These are phyloP conservation scores for Anas platyrhynchos DNA, from an alignment of 2,113 vertebrate species.

Conservation along the genomic window DNA sequence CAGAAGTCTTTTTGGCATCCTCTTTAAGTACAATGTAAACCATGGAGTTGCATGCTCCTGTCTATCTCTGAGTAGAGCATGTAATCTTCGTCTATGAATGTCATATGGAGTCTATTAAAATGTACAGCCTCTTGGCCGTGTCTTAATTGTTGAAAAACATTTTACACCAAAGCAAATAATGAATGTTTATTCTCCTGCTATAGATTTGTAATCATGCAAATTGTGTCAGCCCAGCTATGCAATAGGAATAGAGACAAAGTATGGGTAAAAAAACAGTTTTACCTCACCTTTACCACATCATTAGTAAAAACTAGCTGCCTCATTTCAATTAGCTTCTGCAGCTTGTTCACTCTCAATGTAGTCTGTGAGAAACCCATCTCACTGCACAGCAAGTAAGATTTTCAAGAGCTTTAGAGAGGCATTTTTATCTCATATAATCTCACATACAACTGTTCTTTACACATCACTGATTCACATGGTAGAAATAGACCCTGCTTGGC, in stretches of 20 bases:
- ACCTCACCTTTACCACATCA: background rate
- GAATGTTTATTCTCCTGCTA: background rate
- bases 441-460: background rate
- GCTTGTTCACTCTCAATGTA: background rate
- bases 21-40: background rate
- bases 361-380: background rate
- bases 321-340: background rate
- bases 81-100: background rate
- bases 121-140: background rate
- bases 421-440: background rate
- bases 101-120: background rate
- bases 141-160: background rate
- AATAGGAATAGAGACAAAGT: background rate
- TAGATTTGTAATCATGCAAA: background rate
- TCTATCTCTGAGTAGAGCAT: background rate
- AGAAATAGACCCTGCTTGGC: background rate
- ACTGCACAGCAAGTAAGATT: background rate
- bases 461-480: background rate
- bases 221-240: background rate
- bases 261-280: background rate
- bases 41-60: background rate
- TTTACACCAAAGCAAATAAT: background rate
- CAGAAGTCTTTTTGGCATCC: background rate
- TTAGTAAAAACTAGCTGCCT: background rate
- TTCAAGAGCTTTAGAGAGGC: background rate